Evolutionary conservation across 1,140 invertebrate species (phyloP).

Genomic region (Penaeus chinensis): DNA sequence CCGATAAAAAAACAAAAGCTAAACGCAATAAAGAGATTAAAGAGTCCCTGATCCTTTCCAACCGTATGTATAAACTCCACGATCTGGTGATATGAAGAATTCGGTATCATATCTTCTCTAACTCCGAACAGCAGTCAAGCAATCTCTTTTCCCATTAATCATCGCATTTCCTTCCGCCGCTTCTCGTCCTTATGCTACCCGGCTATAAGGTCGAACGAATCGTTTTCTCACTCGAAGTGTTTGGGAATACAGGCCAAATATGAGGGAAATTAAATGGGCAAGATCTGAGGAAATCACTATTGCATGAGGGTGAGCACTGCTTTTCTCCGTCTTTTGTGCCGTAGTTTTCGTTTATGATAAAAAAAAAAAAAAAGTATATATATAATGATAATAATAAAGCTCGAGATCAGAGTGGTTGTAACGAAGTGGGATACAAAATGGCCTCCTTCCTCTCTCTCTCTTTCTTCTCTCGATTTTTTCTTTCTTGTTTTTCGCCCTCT

Average conservation of each 20-base stretch:
- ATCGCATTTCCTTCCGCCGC: conserved; percentile 23
- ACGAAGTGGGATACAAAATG: no score
- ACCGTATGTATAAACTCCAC: conserved; percentile 48
- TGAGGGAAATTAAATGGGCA: conserved; percentile 49
- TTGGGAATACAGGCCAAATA: conserved; percentile 24
- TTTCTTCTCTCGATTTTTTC: no score
- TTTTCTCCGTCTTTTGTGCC: not conserved
- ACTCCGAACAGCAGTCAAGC: conserved; percentile 38
- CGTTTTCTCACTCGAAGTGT: not conserved
- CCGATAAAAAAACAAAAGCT: not conserved
- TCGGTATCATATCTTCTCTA: conserved; percentile 50
- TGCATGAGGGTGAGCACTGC: not conserved
- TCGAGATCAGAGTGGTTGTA: no score
- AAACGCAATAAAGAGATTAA: conserved; percentile 16
- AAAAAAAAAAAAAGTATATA: no score
- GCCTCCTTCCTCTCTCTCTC: no score
- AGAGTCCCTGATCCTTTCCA: no score
- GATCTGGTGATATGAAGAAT: conserved; percentile 53
- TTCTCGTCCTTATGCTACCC: not conserved
- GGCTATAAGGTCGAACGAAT: not conserved
- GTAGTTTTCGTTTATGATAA: no score
- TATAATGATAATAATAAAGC: no score
- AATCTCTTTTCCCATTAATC: conserved; percentile 43
- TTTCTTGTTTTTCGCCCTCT: no score
- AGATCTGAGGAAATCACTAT: conserved; percentile 28